Evolutionary conservation across 2,888 invertebrate genomes (phyloP), one percentile per base, ranked within the genome.

Genomic region (Hirtodrosophila alboralis): DNA sequence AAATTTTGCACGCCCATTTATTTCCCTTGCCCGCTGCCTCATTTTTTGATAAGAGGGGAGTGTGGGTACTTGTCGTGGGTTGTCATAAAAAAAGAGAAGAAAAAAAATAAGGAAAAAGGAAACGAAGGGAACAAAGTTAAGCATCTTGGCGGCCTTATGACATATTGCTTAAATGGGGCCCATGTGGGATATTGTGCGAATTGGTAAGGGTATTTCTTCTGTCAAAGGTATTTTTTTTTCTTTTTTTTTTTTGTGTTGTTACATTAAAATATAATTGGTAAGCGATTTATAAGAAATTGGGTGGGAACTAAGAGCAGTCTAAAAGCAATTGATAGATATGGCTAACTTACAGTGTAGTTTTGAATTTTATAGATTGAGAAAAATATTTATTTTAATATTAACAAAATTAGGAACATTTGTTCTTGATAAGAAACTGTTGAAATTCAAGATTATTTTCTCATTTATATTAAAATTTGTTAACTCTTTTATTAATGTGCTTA

Each of bases 111-210:
- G n/a, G n/a, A n/a, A n/a, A 47, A 48, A 53, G 57, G 49, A 56
- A 63, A 45, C 63, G 74, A 47, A 62, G 57, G 45, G 12, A 60
- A 43, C 51, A 57, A 68, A 80, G 80, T 85, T 85, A 69, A 85
- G 72, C 84, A 80, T 83, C 85, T 85, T 85, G 85, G 85, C 75
- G 75, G 78, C 61, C 69, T 51, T 74, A 77, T 80, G 79, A 80
- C 83, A 80, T 83, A 80, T 80, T 72, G 83, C 65, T 53, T 62
- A 75, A 79, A 84, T 81, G 83, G 63, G 58, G 49, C 77, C 78
- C 84, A 70, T 84, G 78, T 67, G 78, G 62, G 49, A 72, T 63
- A 76, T 76, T 75, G 51, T 27, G 16, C 28, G 44, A 47, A 23
- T 9, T 48, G 43, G 36, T 21, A 34, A 44, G 34, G 30, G 16